phyloP scores from a whole-genome alignment of 2,797 vertebrate species.

The Diglossa cyanea region DNA sequence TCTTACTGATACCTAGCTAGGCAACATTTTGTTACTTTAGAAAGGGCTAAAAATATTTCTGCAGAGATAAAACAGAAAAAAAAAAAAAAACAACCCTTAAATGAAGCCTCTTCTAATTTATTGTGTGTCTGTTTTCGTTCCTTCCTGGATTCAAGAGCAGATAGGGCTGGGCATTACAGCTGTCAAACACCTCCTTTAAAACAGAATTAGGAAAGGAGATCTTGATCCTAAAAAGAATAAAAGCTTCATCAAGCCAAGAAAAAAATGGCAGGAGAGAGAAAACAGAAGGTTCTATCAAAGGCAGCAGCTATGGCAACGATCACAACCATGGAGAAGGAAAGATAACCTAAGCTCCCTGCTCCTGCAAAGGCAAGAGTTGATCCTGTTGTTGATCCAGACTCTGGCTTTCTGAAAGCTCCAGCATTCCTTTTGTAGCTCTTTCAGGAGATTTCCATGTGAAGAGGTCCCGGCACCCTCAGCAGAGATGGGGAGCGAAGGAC shows the following conservation, averaged over 20 bases:
- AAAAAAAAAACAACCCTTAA: not conserved
- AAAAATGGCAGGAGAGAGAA: constrained; percentile 2
- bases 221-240: not conserved
- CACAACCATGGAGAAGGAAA: not conserved
- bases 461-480: not conserved
- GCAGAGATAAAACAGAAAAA: not conserved
- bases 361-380: not conserved
- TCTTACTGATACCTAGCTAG: not conserved
- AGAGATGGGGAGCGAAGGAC: not conserved
- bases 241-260: constrained; percentile 18
- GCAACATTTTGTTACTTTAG: not conserved
- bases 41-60: not conserved
- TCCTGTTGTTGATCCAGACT: not conserved
- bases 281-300: not conserved
- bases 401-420: not conserved
- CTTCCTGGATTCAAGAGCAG: not conserved
- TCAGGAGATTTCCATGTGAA: not conserved
- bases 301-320: not conserved
- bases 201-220: not conserved
- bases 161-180: not conserved
- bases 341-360: not conserved
- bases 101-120: not conserved
- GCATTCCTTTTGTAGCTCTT: not conserved
- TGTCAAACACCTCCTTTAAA: not conserved
- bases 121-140: not conserved